Percentiles rank a stretch among this genome's conserved stretches.
These are phyloP conservation scores for Drosophila simulans DNA, from an alignment of 1,140 invertebrate genomes.

Conservation along the genomic window DNA sequence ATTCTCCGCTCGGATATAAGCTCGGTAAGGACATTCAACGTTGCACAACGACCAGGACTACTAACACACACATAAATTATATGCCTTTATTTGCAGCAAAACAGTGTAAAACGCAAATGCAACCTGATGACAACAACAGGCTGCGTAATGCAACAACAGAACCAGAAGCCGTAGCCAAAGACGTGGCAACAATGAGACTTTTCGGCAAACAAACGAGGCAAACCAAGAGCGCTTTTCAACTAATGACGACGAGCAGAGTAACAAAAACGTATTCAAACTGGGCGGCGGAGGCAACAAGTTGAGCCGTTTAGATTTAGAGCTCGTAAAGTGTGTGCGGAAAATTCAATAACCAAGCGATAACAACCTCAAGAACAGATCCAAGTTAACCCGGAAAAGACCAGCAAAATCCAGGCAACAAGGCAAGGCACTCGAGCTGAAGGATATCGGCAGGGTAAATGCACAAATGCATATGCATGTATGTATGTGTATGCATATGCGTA, in stretches of 20 bases:
- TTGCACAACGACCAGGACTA: slow-evolving; percentile 24
- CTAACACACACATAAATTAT: slow-evolving; percentile 41
- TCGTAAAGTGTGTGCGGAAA: slow-evolving; percentile 12
- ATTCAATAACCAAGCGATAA: slow-evolving; percentile 34
- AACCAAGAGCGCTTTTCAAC: slow-evolving; percentile 41
- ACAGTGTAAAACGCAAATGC: slow-evolving; percentile 51
- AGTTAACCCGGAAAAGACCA: slow-evolving; percentile 4
- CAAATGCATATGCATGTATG: no score
- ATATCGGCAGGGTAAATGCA: slow-evolving; percentile 17
- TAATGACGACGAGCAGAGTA: slow-evolving; percentile 40
- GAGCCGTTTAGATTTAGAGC: background rate
- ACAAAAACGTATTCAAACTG: slow-evolving; percentile 30
- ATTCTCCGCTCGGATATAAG: slow-evolving; percentile 14
- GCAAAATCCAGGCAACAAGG: background rate
- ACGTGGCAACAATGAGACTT: slow-evolving; percentile 27
- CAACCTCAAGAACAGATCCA: slow-evolving; percentile 6
- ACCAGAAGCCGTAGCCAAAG: background rate
- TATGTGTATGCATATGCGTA: background rate
- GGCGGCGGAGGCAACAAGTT: slow-evolving; percentile 29
- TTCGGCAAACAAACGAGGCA: slow-evolving; percentile 47
- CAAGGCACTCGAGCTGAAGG: slow-evolving; percentile 10
- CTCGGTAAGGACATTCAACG: slow-evolving; percentile 16
- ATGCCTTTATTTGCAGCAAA: slow-evolving; percentile 51
- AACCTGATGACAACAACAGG: slow-evolving; percentile 40
- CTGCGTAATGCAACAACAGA: slow-evolving; percentile 12